Evolutionary conservation across 2,113 vertebrate genomes (phyloP).

Genomic region (Ochotona princeps): DNA sequence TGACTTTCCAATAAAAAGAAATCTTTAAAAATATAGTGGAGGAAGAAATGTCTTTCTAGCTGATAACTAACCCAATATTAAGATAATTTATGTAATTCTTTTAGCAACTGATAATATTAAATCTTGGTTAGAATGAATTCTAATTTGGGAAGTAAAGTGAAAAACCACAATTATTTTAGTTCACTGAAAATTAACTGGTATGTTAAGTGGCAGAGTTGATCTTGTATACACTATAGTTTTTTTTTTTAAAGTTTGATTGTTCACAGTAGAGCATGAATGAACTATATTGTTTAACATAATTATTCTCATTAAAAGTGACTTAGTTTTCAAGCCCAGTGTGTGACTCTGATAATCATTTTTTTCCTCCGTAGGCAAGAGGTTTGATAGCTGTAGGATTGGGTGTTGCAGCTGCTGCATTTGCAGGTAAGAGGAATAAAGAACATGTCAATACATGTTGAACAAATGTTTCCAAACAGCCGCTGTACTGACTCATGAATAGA

Average conservation of each 20-base stretch:
- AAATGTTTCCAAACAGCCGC: background rate
- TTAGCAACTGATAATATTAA: constrained; percentile 38
- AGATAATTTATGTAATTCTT: constrained; percentile 7
- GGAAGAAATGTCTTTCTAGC: constrained; percentile 53
- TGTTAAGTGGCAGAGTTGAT: background rate
- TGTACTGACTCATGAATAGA: background rate
- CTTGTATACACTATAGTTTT: background rate
- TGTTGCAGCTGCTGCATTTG: constrained; percentile 92
- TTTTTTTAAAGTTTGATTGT: background rate
- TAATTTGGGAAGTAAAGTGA: constrained; percentile 34
- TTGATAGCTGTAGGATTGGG: constrained; percentile 94
- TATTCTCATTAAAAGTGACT: constrained; percentile 37
- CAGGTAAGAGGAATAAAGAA: constrained; percentile 87
- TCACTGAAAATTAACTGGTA: constrained; percentile 51
- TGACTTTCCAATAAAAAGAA: too few relatives aligned
- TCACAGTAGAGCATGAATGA: constrained; percentile 31
- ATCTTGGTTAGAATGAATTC: background rate
- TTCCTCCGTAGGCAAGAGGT: constrained; percentile 87
- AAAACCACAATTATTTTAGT: constrained; percentile 38
- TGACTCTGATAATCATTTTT: background rate
- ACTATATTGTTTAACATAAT: constrained; percentile 41
- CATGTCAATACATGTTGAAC: background rate
- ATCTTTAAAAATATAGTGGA: too few relatives aligned
- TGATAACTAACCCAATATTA: constrained; percentile 34
- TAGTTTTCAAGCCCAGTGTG: background rate